phyloP scores from a whole-genome alignment of 1,140 invertebrate species.

The Drosophila novamexicana region DNA sequence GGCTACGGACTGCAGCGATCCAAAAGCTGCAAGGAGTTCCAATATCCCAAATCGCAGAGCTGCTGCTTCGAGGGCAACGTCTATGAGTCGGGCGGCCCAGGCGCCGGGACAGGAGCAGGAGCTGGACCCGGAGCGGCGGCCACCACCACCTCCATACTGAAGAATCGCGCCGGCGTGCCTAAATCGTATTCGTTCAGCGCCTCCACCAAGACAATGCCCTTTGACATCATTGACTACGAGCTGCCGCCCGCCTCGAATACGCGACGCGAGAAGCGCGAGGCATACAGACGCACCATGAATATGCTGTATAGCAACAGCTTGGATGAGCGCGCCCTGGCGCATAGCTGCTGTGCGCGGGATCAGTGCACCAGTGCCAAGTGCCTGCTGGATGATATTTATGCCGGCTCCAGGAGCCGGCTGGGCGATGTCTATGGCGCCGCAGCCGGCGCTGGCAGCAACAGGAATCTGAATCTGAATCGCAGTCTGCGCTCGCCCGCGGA shows the following conservation, averaged over 20 bases:
- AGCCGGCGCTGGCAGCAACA: slow-evolving; percentile 66
- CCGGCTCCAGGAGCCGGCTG: slow-evolving; percentile 46
- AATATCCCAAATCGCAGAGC: slow-evolving; percentile 83
- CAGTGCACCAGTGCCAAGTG: slow-evolving; percentile 81
- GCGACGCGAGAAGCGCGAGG: slow-evolving; percentile 73
- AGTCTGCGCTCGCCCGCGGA: slow-evolving; percentile 51
- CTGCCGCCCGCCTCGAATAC: slow-evolving; percentile 67
- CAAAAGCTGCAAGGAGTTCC: slow-evolving; percentile 82
- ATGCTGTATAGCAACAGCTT: slow-evolving; percentile 73
- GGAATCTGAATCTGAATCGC: slow-evolving; percentile 59
- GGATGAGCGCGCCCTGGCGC: slow-evolving; percentile 59
- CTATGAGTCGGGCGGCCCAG: slow-evolving; percentile 54
- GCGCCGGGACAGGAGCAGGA: slow-evolving; percentile 14
- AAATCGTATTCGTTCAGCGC: slow-evolving; percentile 83
- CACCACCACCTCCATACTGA: slow-evolving; percentile 71
- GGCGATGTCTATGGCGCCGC: slow-evolving; percentile 47
- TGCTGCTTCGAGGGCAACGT: slow-evolving; percentile 81
- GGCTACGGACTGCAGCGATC: slow-evolving; percentile 76
- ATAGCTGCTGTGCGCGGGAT: slow-evolving; percentile 74
- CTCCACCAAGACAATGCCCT: slow-evolving; percentile 78
- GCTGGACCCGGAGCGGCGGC: neutral
- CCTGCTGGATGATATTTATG: slow-evolving; percentile 79
- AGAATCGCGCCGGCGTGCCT: slow-evolving; percentile 75
- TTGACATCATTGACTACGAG: slow-evolving; percentile 83
- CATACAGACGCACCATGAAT: slow-evolving; percentile 70